Percentiles rank a stretch among this genome's conserved stretches.
Conservation (phyloP, 2,888 invertebrate species). For the Volucella bombylans region DNA sequence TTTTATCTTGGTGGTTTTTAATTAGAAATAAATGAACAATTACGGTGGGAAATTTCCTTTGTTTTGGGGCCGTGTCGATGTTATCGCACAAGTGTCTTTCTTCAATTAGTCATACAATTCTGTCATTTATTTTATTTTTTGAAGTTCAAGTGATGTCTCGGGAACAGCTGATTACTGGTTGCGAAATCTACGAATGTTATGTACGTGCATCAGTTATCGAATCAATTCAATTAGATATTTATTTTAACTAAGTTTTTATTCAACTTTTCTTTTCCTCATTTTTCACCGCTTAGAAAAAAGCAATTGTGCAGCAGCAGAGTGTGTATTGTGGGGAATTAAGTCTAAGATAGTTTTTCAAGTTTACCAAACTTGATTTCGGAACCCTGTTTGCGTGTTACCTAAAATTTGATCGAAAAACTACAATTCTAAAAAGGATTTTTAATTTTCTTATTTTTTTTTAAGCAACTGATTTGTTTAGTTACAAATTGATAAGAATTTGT, state of each 20-base stretch:
- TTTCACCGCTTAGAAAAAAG: constrained; percentile 28
- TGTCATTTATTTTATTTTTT: constrained; percentile 3
- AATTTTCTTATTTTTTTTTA: too few species aligned
- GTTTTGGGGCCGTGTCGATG: constrained; percentile 32
- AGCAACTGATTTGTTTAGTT: too few species aligned
- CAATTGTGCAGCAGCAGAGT: constrained; percentile 24
- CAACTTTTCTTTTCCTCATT: background rate
- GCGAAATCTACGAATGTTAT: too few species aligned
- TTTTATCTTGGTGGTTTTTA: background rate
- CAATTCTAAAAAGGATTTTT: too few species aligned
- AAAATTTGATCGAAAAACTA: too few species aligned
- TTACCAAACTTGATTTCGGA: too few species aligned
- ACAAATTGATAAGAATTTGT: too few species aligned
- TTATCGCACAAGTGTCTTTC: constrained; percentile 30
- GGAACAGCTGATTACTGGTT: constrained; percentile 53
- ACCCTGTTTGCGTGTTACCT: too few species aligned
- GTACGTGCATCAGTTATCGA: too few species aligned
- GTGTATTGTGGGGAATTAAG: constrained; percentile 19
- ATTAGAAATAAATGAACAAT: background rate
- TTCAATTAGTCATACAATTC: constrained; percentile 30
- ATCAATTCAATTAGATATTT: too few species aligned
- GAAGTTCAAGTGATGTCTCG: constrained; percentile 9
- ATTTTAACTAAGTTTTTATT: too few species aligned
- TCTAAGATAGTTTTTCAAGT: constrained; percentile 12
- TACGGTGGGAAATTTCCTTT: constrained; percentile 41